phyloP scores from a whole-genome alignment of 2,888 invertebrate genomes.

The Drosophila conformis region DNA sequence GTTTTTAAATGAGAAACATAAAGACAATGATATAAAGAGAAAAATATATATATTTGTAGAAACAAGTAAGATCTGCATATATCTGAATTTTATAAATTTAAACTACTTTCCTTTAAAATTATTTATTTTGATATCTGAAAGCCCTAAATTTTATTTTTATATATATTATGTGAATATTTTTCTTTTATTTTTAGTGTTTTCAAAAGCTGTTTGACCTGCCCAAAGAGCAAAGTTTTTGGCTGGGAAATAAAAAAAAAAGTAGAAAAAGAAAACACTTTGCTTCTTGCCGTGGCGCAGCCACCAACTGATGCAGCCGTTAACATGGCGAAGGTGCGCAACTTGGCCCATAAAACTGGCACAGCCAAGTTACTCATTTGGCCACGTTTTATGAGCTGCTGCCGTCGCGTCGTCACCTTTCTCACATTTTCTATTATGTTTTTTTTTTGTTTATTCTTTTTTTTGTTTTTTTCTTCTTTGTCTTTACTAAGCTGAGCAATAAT shows the following conservation, averaged over 20 bases:
- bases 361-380: slow-evolving; percentile 52
- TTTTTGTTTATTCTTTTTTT: not conserved
- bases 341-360: slow-evolving; percentile 50
- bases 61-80: not conserved
- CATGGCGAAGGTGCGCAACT: slow-evolving; percentile 44
- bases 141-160: not conserved
- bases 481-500: slow-evolving; percentile 17
- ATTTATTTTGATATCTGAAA: not conserved
- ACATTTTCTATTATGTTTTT: slow-evolving; percentile 8
- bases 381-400: slow-evolving; percentile 43
- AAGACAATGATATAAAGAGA: not conserved
- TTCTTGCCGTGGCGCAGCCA: slow-evolving; percentile 25
- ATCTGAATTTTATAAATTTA: no score
- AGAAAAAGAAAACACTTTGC: not conserved
- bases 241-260: slow-evolving; percentile 1
- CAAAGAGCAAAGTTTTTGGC: not conserved
- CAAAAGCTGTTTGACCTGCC: not conserved
- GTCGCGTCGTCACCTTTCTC: slow-evolving; percentile 18
- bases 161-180: not conserved
- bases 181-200: not conserved
- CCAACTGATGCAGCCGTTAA: slow-evolving; percentile 27
- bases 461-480: not conserved
- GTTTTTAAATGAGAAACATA: not conserved
- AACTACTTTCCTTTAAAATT: not conserved
- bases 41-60: not conserved